These are phyloP conservation scores for Leuctra nigra DNA, from an alignment of 2,888 invertebrate genomes.

Conservation along the genomic window DNA sequence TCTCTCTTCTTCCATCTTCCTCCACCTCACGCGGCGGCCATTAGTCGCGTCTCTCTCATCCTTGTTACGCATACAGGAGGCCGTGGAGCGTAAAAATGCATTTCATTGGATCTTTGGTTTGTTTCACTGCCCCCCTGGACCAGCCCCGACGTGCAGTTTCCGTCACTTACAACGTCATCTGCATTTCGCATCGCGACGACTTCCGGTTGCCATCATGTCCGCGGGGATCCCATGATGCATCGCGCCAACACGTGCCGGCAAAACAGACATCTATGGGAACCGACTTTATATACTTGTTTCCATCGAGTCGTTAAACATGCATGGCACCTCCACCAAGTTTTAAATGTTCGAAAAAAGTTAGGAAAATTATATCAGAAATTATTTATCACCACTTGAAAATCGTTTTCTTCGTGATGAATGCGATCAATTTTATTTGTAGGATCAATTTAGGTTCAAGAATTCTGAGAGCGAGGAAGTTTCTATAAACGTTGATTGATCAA, in stretches of 20 bases:
- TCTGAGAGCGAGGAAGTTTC: too few species aligned
- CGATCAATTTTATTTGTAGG: too few species aligned
- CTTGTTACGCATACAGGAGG: slow-evolving; percentile 11
- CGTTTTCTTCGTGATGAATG: too few species aligned
- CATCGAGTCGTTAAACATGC: too few species aligned
- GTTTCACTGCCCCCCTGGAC: not conserved
- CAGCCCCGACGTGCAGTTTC: not conserved
- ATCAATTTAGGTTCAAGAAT: too few species aligned
- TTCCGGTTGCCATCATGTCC: slow-evolving; percentile 16
- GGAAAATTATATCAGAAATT: too few species aligned
- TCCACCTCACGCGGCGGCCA: not conserved
- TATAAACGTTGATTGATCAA: too few species aligned
- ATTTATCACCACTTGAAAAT: too few species aligned
- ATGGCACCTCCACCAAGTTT: too few species aligned
- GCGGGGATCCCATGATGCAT: not conserved
- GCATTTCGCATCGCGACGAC: slow-evolving; percentile 24
- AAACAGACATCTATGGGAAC: too few species aligned
- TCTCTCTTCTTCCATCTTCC: not conserved
- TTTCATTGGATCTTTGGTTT: slow-evolving; percentile 21
- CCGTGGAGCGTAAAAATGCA: slow-evolving; percentile 27
- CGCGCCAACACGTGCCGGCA: slow-evolving; percentile 17
- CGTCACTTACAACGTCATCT: slow-evolving; percentile 24
- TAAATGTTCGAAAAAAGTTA: too few species aligned
- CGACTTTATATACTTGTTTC: too few species aligned
- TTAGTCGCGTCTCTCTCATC: not conserved